Conservation (phyloP, 2,888 invertebrate genomes). For the Rhaphigaster nebulosa region DNA sequence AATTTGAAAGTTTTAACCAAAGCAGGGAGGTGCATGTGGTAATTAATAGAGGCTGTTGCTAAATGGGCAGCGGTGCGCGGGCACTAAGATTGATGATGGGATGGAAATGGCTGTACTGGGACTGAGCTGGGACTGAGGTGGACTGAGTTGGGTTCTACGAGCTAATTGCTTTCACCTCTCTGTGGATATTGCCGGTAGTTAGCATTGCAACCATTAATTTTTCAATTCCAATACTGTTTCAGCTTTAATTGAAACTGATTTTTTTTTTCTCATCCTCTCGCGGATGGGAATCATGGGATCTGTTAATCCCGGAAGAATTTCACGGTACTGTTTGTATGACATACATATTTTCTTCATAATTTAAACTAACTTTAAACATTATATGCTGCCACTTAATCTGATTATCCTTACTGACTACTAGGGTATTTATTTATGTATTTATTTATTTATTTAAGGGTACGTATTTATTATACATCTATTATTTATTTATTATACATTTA, state of each 20-base stretch:
- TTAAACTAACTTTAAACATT: too few species aligned
- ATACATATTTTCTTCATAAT: too few species aligned
- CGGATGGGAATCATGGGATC: neutral
- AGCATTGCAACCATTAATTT: neutral
- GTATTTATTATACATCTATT: too few species aligned
- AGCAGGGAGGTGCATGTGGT: conserved; percentile 9
- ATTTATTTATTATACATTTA: too few species aligned
- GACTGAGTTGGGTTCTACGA: neutral
- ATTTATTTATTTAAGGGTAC: too few species aligned
- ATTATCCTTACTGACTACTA: too few species aligned
- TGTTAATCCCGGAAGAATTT: neutral
- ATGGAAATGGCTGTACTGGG: neutral
- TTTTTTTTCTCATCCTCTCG: neutral
- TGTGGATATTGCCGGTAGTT: neutral
- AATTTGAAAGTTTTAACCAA: neutral
- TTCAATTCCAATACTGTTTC: neutral
- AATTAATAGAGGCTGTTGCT: conserved; percentile 16
- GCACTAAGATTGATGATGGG: conserved; percentile 21
- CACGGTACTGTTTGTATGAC: neutral
- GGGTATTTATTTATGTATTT: too few species aligned
- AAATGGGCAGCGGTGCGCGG: neutral
- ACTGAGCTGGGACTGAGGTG: neutral
- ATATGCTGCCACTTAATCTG: too few species aligned
- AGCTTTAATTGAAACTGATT: neutral
- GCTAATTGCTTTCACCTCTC: conserved; percentile 40